Conservation (phyloP, 2,113 vertebrate species). For the chimpanzee (Pan troglodytes) region NHGRI_mPanTro3-v2.1_pri NC_072404.2:20171001-20171500, state of each 20-base stretch:
- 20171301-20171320: neutral
- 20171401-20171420: neutral
- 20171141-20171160: neutral
- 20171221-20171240: neutral
- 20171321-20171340: neutral
- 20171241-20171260: neutral
- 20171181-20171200: neutral
- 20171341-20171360: neutral
- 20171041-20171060: neutral
- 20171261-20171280: neutral
- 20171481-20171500: neutral
- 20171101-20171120: neutral
- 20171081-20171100: neutral
- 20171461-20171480: neutral
- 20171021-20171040: neutral
- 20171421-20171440: neutral
- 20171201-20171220: neutral
- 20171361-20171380: neutral
- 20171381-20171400: neutral
- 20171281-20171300: neutral
- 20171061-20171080: neutral
- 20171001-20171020: neutral
- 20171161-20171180: neutral
- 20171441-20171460: neutral
- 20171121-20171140: neutral